Evolutionary conservation across 2,797 vertebrate genomes (phyloP), one percentile per base, ranked within the genome.

Genomic region (Lacerta bilineata): DNA sequence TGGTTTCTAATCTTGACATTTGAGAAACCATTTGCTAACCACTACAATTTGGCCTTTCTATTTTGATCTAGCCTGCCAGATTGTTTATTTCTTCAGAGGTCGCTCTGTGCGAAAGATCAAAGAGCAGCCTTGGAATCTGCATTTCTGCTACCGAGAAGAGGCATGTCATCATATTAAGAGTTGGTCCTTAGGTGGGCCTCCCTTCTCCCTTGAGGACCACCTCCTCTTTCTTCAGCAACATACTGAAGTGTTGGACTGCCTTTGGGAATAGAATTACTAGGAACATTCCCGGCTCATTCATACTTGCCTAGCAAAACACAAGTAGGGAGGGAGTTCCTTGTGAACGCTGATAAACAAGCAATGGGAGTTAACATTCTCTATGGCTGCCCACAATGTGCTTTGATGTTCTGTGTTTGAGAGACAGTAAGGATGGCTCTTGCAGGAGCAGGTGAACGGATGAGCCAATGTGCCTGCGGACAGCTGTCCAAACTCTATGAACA

Each of bases 181-280:
- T 41, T 76, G 36, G 5, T 72, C 36, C 41, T 75, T 17, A 41
- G 61, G 11, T 68, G 76, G 43, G 15, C 36, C 11, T 23, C 89
- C 36, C 11, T 20, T 89, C 39, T 64, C 82, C 86, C 85, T 74
- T 18, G 72, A 84, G 13, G 83, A 61, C 20, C 46, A 86, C 55
- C 86, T 86, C 25, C 71, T 85, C 68, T 87, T 69, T 82, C 15
- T 64, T 87, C 36, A 93, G 81, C 93, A 92, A 90, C 85, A 59
- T 92, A 89, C 84, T 79, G 88, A 76, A 89, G 84, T n/a, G 59
- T 2, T 0, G 13, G 1, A 3, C 13, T 0, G 0, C 75, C 80
- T 87, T 90, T 4, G 0, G 89, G 82, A 71, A 85, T 91, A 85
- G 33, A 91, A 36, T 50, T 61, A 13, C 13, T 55, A 55, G 43